A percentile compares a stretch with the other conserved stretches of the same genome.
These are phyloP conservation scores for Acinonyx jubatus DNA, from an alignment of 2,113 vertebrate species.

Conservation along the genomic window DNA sequence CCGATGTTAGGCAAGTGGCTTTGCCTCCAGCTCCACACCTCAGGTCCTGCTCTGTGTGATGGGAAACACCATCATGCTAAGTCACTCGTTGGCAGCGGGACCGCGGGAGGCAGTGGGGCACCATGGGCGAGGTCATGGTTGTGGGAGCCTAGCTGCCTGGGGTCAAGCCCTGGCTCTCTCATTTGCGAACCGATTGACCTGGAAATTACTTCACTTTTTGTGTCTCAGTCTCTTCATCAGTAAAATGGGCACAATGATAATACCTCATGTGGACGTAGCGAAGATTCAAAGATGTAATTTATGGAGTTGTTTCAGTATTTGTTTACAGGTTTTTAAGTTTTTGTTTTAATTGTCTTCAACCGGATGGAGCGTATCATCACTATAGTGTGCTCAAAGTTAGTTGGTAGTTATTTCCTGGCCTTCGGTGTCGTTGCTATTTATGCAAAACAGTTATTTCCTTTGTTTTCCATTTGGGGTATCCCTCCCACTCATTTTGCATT, in stretches of 20 bases:
- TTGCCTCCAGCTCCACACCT: neutral
- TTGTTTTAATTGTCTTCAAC: neutral
- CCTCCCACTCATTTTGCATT: neutral
- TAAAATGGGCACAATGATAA: neutral
- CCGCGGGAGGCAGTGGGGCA: too few species aligned
- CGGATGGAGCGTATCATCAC: neutral
- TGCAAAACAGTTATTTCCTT: neutral
- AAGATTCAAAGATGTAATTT: neutral
- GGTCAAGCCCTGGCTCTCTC: neutral
- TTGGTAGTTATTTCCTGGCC: neutral
- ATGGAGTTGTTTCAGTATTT: neutral
- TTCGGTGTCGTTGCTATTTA: neutral
- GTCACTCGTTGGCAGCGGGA: neutral
- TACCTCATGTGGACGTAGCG: neutral
- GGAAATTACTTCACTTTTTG: neutral
- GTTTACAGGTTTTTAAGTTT: neutral
- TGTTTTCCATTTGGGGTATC: neutral
- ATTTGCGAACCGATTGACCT: neutral
- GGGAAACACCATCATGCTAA: neutral
- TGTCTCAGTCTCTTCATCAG: neutral
- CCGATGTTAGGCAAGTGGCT: neutral
- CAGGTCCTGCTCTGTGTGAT: neutral
- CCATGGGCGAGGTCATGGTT: rapidly evolving
- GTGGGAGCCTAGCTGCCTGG: neutral
- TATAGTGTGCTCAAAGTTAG: neutral